Evolutionary conservation across 2,113 vertebrate species (phyloP), one percentile per base, ranked within the genome.

Genomic region (Bombycilla garrulus): DNA sequence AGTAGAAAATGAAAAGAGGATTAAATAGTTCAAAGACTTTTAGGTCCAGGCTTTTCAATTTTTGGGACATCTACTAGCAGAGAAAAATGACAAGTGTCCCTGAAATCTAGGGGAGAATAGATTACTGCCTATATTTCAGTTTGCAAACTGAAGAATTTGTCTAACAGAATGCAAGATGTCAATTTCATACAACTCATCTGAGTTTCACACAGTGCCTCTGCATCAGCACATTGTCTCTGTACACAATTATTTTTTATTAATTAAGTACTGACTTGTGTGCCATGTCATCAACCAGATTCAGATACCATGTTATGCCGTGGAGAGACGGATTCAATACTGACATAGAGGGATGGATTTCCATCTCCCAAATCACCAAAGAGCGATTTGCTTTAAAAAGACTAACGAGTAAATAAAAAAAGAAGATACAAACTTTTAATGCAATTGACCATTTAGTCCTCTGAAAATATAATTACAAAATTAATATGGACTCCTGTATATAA

Each of bases 361-460:
- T 42, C 54, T n/a, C 81, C 62, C 9, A 8, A 78, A 73, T 83
- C 51, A 80, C 40, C 64, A 62, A 69, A 92, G 21, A 62, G 64
- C 26, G n/a, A 78, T 88, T 92, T 89, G 36, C 19, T 72, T 82
- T 31, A 31, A 91, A 89, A 92, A 94, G 77, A 64, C 64, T 89
- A 80, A 92, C 71, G 56, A 81, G 22, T 40, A 23, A 57, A 13
- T 19, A 61, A 82, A 38, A 86, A 76, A 8, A 76, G 24, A 78
- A 86, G 8, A 69, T 56, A 47, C 0, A 8, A 76, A 40, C 29
- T 45, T 31, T 35, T 95, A 69, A 86, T 47, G 20, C 40, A 76
- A n/a, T 65, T 0, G 0, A 51, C 65, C 54, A 82, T 58, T 79
- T 14, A 42, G 64, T 76, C 57, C 42, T 57, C 57, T 76, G 22